Evolutionary conservation across 2,888 invertebrate species (phyloP).

Genomic region (Apamea anceps): DNA sequence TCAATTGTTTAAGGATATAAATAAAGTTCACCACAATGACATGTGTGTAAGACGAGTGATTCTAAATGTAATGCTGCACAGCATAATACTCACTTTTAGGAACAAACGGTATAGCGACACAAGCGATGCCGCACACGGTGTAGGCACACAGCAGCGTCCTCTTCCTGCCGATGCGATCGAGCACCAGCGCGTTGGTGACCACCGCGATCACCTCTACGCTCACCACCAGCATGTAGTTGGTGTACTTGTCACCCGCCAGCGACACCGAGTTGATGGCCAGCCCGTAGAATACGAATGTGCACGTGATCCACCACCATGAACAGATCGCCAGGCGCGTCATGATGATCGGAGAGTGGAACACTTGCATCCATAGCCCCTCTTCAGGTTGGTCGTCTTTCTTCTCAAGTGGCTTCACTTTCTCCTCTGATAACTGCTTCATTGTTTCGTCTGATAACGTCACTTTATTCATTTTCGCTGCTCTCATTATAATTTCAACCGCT

Average conservation of each 20-base stretch:
- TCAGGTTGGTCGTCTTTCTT: conserved; percentile 70
- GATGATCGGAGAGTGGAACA: conserved; percentile 83
- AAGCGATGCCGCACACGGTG: conserved; percentile 89
- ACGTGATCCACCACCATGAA: conserved; percentile 94
- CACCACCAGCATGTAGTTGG: conserved; percentile 93
- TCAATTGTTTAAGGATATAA: not conserved
- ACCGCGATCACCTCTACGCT: conserved; percentile 94
- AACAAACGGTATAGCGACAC: conserved; percentile 88
- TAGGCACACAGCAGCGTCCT: conserved; percentile 91
- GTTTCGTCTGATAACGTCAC: conserved; percentile 86
- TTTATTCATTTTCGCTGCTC: conserved; percentile 91
- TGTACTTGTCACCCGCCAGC: conserved; percentile 93
- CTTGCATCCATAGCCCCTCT: conserved; percentile 82
- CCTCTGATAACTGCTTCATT: conserved; percentile 84
- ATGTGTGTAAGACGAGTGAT: not conserved
- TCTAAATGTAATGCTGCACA: too few species aligned
- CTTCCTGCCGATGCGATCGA: conserved; percentile 92
- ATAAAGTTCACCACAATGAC: not conserved
- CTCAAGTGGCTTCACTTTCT: conserved; percentile 74
- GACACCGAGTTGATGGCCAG: conserved; percentile 94
- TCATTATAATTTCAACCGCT: conserved; percentile 91
- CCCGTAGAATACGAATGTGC: conserved; percentile 95
- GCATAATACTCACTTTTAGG: conserved; percentile 81
- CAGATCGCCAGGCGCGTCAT: conserved; percentile 84
- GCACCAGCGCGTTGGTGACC: conserved; percentile 91